These are phyloP conservation scores for Anodontia alba DNA, from an alignment of 2,888 invertebrate species.

Conservation along the genomic window DNA sequence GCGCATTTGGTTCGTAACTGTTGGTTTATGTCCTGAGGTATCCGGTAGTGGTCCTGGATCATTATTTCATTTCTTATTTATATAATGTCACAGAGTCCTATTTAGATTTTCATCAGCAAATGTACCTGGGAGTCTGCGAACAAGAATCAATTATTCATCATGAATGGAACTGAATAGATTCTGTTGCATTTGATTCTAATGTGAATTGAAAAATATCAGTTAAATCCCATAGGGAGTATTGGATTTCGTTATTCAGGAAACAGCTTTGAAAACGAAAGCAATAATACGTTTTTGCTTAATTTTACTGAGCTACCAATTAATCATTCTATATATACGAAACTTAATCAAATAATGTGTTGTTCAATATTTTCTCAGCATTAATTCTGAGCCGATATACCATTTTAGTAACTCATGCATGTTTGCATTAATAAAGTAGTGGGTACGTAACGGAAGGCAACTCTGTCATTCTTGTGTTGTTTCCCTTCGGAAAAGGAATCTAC, in stretches of 20 bases:
- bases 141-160: constrained; percentile 6
- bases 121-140: constrained; percentile 1
- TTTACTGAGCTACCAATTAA: background rate
- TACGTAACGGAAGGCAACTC: too few relatives aligned
- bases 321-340: constrained; percentile 11
- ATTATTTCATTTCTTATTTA: too few relatives aligned
- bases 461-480: too few relatives aligned
- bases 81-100: background rate
- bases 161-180: background rate
- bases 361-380: background rate
- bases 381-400: too few relatives aligned
- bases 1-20: too few relatives aligned
- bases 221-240: constrained; percentile 7
- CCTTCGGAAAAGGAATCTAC: too few relatives aligned
- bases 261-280: background rate
- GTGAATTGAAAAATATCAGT: constrained; percentile 3
- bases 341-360: background rate
- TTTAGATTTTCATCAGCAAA: background rate
- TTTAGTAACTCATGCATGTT: too few relatives aligned
- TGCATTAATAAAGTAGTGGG: too few relatives aligned
- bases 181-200: background rate
- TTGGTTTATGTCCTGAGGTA: too few relatives aligned
- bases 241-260: constrained; percentile 10
- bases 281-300: constrained; percentile 9
- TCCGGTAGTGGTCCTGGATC: too few relatives aligned